phyloP scores from a whole-genome alignment of 1,140 invertebrate genomes.

The Triops cancriformis region DNA sequence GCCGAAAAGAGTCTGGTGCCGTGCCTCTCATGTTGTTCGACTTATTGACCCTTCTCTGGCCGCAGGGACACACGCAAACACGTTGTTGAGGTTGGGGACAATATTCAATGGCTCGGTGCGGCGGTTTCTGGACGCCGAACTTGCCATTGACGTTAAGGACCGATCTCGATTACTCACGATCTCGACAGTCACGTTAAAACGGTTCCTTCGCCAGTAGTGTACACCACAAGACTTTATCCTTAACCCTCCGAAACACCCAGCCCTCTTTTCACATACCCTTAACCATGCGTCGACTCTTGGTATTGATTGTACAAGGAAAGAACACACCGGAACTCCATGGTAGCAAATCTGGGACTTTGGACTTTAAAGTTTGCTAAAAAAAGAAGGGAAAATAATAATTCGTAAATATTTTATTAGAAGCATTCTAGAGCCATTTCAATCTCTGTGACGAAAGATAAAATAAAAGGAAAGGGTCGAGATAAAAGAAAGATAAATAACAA shows the following conservation, averaged over 20 bases:
- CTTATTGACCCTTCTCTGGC: too few species aligned
- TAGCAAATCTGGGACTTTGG: not conserved
- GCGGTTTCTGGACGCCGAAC: not conserved
- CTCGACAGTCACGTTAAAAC: not conserved
- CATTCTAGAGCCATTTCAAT: too few species aligned
- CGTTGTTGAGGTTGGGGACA: not conserved
- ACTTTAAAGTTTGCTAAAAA: not conserved
- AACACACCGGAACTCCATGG: not conserved
- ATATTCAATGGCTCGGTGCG: not conserved
- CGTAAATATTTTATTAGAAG: too few species aligned
- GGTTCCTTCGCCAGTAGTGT: not conserved
- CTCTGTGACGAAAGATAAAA: too few species aligned
- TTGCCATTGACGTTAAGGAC: not conserved
- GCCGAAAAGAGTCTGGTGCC: too few species aligned
- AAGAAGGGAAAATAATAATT: too few species aligned
- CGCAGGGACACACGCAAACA: not conserved
- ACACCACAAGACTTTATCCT: not conserved
- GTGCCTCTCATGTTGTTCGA: too few species aligned
- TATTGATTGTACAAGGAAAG: not conserved
- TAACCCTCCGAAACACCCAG: not conserved
- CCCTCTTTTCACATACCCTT: too few species aligned
- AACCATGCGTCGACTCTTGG: slow-evolving; percentile 12
- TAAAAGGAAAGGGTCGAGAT: too few species aligned
- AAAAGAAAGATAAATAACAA: too few species aligned
- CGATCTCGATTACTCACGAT: not conserved